phyloP scores from a whole-genome alignment of 2,888 invertebrate species.

The Carcina quercana region DNA sequence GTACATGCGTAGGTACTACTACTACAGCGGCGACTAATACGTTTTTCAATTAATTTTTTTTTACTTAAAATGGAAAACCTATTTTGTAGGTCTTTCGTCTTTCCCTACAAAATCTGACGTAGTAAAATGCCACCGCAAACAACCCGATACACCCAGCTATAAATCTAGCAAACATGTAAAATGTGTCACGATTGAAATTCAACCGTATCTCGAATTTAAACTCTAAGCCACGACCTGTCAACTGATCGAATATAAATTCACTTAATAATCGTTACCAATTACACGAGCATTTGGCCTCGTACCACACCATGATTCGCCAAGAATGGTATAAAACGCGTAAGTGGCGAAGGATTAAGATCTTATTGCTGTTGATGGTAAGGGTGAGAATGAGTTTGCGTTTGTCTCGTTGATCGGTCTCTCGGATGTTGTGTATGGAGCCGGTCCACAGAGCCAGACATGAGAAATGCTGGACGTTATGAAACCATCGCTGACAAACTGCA shows the following conservation, averaged over 20 bases:
- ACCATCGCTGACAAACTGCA: constrained; percentile 44
- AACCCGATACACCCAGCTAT: not conserved
- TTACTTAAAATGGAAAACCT: no score
- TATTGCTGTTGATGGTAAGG: constrained; percentile 48
- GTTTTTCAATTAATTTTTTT: no score
- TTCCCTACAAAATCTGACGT: no score
- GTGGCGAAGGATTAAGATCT: constrained; percentile 50
- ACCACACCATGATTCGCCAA: constrained; percentile 41
- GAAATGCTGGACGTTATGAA: constrained; percentile 51
- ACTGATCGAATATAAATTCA: constrained; percentile 64
- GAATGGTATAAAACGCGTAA: constrained; percentile 27
- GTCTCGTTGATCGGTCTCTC: constrained; percentile 40
- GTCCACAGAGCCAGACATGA: constrained; percentile 34
- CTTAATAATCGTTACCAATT: constrained; percentile 66
- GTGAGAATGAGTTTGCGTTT: constrained; percentile 47
- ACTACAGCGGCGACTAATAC: no score
- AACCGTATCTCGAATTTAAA: constrained; percentile 42
- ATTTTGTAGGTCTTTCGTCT: no score
- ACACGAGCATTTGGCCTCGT: constrained; percentile 59
- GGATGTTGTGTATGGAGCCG: constrained; percentile 36
- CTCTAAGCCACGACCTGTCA: constrained; percentile 48
- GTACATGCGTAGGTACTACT: no score
- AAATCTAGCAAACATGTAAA: no score
- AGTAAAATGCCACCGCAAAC: no score
- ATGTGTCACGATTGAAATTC: not conserved